These are phyloP conservation scores for Bolinopsis microptera DNA, from an alignment of 37 sponge, comb jelly and placozoan species.

Conservation along the genomic window DNA sequence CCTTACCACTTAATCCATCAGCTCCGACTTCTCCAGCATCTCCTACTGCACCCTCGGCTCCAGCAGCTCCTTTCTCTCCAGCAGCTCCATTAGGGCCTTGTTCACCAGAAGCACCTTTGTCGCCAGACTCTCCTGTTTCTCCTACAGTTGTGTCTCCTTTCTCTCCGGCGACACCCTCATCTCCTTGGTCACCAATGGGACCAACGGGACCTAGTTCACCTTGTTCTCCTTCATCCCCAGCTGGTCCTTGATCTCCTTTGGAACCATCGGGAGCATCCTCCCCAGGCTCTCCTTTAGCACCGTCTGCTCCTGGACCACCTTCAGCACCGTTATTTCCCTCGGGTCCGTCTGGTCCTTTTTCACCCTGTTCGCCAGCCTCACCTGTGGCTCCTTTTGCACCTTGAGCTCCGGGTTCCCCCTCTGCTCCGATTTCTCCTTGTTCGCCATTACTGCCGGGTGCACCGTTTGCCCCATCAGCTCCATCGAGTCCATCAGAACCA, in stretches of 20 bases:
- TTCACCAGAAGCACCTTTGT: not conserved
- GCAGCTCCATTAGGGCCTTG: slow-evolving; percentile 64
- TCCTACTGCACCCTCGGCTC: not conserved
- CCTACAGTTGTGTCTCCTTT: not conserved
- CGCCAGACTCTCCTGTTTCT: not conserved
- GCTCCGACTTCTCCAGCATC: not conserved
- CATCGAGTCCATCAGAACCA: slow-evolving; percentile 14
- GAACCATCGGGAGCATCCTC: slow-evolving; percentile 46
- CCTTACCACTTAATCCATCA: not conserved
- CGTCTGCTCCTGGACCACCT: not conserved
- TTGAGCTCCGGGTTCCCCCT: not conserved
- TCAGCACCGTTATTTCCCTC: not conserved
- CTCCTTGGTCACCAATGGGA: slow-evolving; percentile 28
- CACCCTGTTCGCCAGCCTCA: not conserved
- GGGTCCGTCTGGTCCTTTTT: not conserved
- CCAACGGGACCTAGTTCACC: slow-evolving; percentile 31
- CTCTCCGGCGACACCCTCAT: not conserved
- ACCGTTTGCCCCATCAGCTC: not conserved
- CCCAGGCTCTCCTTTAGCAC: slow-evolving; percentile 51
- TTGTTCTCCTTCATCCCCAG: not conserved
- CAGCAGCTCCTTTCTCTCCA: slow-evolving; percentile 41
- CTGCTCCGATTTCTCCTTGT: not conserved
- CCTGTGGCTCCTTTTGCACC: not conserved
- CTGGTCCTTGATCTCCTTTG: not conserved
- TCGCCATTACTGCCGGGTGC: not conserved